Base-by-base conservation (phyloP, 2,113 vertebrate species). In the Prolemur simus region DNA sequence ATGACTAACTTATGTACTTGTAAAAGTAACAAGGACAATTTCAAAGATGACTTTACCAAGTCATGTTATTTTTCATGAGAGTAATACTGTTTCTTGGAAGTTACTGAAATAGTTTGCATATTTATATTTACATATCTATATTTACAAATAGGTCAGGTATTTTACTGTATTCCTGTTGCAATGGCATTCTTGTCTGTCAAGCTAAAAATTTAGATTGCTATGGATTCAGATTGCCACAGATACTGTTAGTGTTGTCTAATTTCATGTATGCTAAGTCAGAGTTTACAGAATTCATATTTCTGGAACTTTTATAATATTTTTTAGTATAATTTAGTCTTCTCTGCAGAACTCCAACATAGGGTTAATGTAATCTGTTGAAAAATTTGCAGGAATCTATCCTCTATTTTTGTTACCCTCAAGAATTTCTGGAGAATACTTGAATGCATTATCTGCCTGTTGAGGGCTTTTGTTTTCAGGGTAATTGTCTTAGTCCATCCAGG, bases 61-160 rank as follows among this genome's bases (percentile, higher is more conserved):
- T 91, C 68, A 45, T 77, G 74, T 73, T 94, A 87, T 91, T 95
- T 96, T 76, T 95, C 77, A 83, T 77, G 60, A 91, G 45, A 73
- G 27, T 69, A 82, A 76, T 52, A 34, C 14, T 69, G 23, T 93
- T 95, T 95, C 87, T 83, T 94, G 76, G 42, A 93, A 96, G 52
- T 90, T 87, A 60, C 60, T 93, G 63, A 93, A 82, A 15, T 95
- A 73, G 56, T 92, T 95, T 87, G 68, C 87, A 64, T 91, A 71
- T 63, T 63, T 11, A 29, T 63, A 63, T 29, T 63, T 63, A 29
- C 27, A 63, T 63, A 63, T 29, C 60, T 63, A 2, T 63, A 12
- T 94, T 93, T 60, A 90, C 58, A 93, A 95, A 47, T 93, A 69
- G 58, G 29, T 71, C 92, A 82, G 81, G n/a, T 63, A 89, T 88